Evolutionary conservation across 2,113 vertebrate genomes (phyloP).

Genomic region (Bagarius yarrelli): DNA sequence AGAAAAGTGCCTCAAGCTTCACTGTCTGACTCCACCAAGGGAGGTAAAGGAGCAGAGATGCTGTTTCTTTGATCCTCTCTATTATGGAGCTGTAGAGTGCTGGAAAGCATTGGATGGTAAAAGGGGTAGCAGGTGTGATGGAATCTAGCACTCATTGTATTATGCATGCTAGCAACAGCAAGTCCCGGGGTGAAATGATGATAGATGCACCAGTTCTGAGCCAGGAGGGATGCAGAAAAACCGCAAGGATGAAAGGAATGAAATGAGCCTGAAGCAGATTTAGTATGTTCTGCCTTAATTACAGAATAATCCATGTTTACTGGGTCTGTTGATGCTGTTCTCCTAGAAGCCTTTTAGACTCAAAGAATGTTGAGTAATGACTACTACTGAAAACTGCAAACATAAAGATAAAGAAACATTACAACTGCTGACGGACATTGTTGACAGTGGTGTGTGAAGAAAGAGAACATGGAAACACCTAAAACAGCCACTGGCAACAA

Average conservation of each 20-base stretch:
- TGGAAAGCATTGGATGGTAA: constrained; percentile 41
- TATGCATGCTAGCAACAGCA: constrained; percentile 61
- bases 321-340: constrained; percentile 5
- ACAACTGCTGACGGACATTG: constrained; percentile 1
- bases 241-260: constrained; percentile 15
- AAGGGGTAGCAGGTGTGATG: constrained; percentile 66
- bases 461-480: constrained; percentile 12
- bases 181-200: constrained; percentile 47
- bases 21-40: background rate
- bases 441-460: constrained; percentile 9
- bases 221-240: constrained; percentile 33
- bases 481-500: constrained; percentile 31
- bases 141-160: constrained; percentile 63
- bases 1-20: constrained; percentile 23
- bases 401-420: constrained; percentile 15
- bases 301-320: constrained; percentile 24
- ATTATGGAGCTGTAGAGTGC: constrained; percentile 42
- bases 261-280: constrained; percentile 34
- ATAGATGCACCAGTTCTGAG: constrained; percentile 35
- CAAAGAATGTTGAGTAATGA: background rate
- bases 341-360: constrained; percentile 1
- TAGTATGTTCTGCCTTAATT: constrained; percentile 30
- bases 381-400: constrained; percentile 4
- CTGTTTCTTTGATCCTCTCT: constrained; percentile 55
- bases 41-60: constrained; percentile 41